These are phyloP conservation scores for Rapana venosa DNA, from an alignment of 2,888 invertebrate genomes.

Conservation along the genomic window DNA sequence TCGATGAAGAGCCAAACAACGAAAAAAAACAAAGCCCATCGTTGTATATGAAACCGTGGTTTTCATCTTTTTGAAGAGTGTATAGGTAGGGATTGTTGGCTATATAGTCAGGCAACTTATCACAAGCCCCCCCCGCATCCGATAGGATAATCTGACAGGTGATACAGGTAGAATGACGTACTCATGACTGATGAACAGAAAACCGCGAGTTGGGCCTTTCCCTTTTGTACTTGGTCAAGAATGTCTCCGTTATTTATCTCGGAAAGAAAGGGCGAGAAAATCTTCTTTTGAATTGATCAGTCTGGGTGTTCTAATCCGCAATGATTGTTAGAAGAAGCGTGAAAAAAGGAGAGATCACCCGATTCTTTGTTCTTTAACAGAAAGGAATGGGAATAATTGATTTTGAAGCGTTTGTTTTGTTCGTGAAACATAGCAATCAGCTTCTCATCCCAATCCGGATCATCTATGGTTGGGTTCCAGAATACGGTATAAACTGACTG, in stretches of 20 bases:
- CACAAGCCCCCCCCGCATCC: not conserved
- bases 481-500: not conserved
- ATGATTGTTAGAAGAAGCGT: not conserved
- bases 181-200: not conserved
- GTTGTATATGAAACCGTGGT: not conserved
- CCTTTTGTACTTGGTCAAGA: not conserved
- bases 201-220: not conserved
- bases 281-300: not conserved
- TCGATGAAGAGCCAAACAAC: not conserved
- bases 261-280: not conserved
- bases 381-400: not conserved
- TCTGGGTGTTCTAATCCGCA: not conserved
- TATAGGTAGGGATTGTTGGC: not conserved
- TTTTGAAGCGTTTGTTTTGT: not conserved
- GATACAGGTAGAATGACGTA: not conserved
- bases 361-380: not conserved
- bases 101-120: not conserved
- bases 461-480: not conserved
- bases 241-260: not conserved
- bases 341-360: not conserved
- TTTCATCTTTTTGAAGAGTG: not conserved
- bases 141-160: not conserved
- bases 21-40: not conserved
- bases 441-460: not conserved
- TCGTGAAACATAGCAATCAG: not conserved